These are phyloP conservation scores for Otis tarda DNA, from an alignment of 2,113 vertebrate species.

Conservation along the genomic window DNA sequence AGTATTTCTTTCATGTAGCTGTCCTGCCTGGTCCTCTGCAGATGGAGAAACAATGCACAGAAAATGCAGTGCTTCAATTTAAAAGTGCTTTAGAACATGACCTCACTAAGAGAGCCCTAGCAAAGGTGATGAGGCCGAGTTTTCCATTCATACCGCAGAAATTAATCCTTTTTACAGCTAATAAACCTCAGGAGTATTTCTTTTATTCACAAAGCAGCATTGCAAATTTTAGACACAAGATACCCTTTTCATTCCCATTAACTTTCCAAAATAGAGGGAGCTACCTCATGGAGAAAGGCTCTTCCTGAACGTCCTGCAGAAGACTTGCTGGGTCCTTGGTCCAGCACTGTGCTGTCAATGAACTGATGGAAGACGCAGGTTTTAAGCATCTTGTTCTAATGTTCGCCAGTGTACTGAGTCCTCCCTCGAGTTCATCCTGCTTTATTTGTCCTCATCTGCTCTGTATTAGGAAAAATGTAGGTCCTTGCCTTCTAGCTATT, in stretches of 20 bases:
- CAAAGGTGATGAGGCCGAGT: constrained; percentile 36
- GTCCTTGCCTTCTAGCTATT: constrained; percentile 67
- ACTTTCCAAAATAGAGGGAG: not conserved
- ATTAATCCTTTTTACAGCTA: constrained; percentile 43
- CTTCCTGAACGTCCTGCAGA: not conserved
- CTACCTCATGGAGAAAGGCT: not conserved
- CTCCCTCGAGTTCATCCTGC: constrained; percentile 38
- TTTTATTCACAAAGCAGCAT: constrained; percentile 6
- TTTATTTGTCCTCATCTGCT: constrained; percentile 69
- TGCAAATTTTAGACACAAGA: not conserved
- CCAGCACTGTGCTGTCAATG: not conserved
- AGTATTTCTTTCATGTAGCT: not conserved
- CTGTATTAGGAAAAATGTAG: constrained; percentile 65
- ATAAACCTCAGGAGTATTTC: constrained; percentile 14
- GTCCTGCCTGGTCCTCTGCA: not conserved
- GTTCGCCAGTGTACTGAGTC: constrained; percentile 37
- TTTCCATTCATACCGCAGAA: constrained; percentile 32
- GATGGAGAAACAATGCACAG: constrained; percentile 42
- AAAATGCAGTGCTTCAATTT: constrained; percentile 5
- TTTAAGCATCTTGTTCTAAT: constrained; percentile 57
- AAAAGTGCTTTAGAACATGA: constrained; percentile 8
- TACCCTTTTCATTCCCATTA: not conserved
- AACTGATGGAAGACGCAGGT: not conserved
- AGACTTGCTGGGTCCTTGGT: not conserved
- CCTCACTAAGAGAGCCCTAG: not conserved